These are phyloP conservation scores for Chlamydotis undulata DNA, from an alignment of 2,113 vertebrate genomes.

Conservation along the genomic window DNA sequence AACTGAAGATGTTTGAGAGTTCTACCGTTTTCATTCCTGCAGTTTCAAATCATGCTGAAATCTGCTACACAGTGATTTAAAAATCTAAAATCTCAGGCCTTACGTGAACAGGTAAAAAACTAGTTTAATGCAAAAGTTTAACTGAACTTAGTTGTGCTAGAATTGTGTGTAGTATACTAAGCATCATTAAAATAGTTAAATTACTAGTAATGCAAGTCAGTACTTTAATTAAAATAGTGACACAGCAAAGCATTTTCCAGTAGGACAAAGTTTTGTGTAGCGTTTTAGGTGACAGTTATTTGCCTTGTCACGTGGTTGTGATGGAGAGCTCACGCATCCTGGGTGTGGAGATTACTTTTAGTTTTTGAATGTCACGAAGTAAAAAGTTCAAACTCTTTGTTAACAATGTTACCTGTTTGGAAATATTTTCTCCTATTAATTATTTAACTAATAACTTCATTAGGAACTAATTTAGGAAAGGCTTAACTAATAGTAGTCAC, in stretches of 20 bases:
- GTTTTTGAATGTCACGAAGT: neutral
- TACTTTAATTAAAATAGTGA: neutral
- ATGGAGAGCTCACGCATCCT: neutral
- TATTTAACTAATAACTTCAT: neutral
- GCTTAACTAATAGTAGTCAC: neutral
- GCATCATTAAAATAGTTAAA: neutral
- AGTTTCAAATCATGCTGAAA: neutral
- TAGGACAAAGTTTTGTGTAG: neutral
- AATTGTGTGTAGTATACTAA: neutral
- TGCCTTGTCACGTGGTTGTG: neutral
- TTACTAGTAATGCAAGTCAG: neutral
- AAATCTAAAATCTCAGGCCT: neutral
- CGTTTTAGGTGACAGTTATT: neutral
- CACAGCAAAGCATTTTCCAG: neutral
- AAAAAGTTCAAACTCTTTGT: neutral
- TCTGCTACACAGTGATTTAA: neutral
- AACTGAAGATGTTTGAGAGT: neutral
- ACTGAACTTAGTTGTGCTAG: neutral
- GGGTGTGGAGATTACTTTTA: neutral
- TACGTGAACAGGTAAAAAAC: neutral
- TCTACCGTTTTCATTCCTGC: neutral
- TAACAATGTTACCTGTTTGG: neutral
- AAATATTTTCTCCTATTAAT: neutral
- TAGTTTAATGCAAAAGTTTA: neutral
- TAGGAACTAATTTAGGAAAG: neutral